Base-by-base conservation (phyloP, 1,140 invertebrate species). In the Sogatella furcifera region DNA sequence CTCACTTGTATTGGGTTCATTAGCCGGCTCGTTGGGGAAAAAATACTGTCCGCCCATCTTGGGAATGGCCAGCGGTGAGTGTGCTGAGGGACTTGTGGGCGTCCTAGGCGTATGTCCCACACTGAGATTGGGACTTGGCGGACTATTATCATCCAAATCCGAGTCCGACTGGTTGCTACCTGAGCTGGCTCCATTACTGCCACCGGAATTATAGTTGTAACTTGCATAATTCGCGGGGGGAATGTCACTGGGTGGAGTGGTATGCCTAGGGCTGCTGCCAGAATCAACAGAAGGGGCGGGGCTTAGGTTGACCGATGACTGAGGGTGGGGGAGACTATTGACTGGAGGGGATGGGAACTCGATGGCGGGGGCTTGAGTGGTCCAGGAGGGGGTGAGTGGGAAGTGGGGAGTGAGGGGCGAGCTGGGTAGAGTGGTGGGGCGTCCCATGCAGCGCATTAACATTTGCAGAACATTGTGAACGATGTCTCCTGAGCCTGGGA, bases 381-480 rank as follows among this genome's bases (percentile, higher is more conserved):
- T 60, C 67, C 71, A 70, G 44, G 69, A 68, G 8, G 70, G 69
- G n/a, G 67, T 69, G n/a, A 71, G 82, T n/a, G 84, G 84, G 14
- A 82, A 82, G 55, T 86, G 86, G n/a, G 91, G 89, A 0, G 90
- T 92, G 6, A 92, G 83, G 3, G 90, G 90, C 63, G 88, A 90
- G 56, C 83, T 87, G 5, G 90, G 89, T 54, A 92, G 74, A 55
- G 88, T 84, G 63, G 52, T 52, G 46, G 86, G 85, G 68, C 21
- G 46, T 8, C 46, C 46, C 15, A 49, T 22, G 46, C 21, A 49
- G 4, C 89, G 81, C 41, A 92, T 84, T 9, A 96, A 77, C 76
- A 94, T 85, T 66, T 92, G 88, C 21, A 97, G 80, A 4, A 92
- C 90, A 75, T 97, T 97, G 77, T 92, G 92, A 55, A 97, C 75